Conservation (phyloP, 2,113 vertebrate species). For the Dicrurus megarhynchus region DNA sequence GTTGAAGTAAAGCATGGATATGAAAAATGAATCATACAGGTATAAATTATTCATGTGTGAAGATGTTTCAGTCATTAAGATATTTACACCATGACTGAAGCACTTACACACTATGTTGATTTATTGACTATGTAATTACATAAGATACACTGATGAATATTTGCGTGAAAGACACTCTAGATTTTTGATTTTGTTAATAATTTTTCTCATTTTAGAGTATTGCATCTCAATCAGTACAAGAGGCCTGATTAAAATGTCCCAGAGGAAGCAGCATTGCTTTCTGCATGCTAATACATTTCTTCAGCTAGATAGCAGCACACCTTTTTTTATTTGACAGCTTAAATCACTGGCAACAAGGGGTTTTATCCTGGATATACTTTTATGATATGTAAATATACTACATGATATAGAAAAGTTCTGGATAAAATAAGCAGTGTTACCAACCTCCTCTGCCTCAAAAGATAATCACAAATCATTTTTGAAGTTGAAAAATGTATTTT, state of each 20-base stretch:
- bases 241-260: conserved; percentile 66
- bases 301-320: background rate
- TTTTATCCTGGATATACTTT: conserved; percentile 3
- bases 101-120: conserved; percentile 67
- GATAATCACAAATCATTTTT: background rate
- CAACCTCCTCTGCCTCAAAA: background rate
- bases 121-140: conserved; percentile 73
- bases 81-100: conserved; percentile 71
- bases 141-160: conserved; percentile 72
- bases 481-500: background rate
- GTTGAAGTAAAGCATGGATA: conserved; percentile 54
- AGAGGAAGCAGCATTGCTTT: conserved; percentile 18
- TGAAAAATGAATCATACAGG: conserved; percentile 72
- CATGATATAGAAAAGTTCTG: background rate
- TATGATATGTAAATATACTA: background rate
- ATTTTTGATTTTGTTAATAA: conserved; percentile 74
- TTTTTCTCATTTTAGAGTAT: conserved; percentile 55
- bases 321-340: background rate
- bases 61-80: conserved; percentile 75
- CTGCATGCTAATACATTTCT: conserved; percentile 11
- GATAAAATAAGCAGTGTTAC: background rate
- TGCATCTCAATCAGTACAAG: conserved; percentile 68
- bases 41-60: conserved; percentile 80
- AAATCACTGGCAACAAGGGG: background rate
- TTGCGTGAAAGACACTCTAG: conserved; percentile 53